Evolutionary conservation across 2,888 invertebrate species (phyloP).

Genomic region (Epiblema foenella): DNA sequence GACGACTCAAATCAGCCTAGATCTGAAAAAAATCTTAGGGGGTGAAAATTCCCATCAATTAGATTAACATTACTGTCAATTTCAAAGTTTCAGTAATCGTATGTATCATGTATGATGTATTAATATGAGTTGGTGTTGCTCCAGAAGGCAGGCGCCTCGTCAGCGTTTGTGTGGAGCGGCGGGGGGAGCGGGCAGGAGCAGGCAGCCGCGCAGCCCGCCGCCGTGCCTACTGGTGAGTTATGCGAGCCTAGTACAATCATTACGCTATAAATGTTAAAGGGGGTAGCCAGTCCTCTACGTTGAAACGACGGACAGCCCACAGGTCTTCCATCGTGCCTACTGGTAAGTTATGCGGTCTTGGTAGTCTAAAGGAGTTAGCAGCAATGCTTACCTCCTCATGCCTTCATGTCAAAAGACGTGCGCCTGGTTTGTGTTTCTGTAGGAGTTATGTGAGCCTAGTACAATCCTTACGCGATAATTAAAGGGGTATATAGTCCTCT

Average conservation of each 20-base stretch:
- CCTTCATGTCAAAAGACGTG: too few relatives aligned
- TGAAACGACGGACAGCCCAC: slow-evolving; percentile 69
- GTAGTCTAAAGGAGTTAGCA: background rate
- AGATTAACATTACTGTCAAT: too few relatives aligned
- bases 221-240: slow-evolving; percentile 84
- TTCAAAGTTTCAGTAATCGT: too few relatives aligned
- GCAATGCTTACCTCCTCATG: too few relatives aligned
- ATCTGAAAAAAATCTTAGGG: too few relatives aligned
- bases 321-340: slow-evolving; percentile 86
- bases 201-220: slow-evolving; percentile 83
- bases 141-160: slow-evolving; percentile 87
- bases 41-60: too few relatives aligned
- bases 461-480: background rate
- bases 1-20: too few relatives aligned
- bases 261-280: background rate
- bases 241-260: background rate
- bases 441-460: slow-evolving; percentile 65
- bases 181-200: slow-evolving; percentile 84
- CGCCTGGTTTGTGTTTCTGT: slow-evolving; percentile 78
- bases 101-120: background rate
- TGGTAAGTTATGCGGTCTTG: slow-evolving; percentile 60
- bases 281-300: background rate
- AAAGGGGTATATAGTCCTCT: too few relatives aligned
- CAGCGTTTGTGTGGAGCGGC: slow-evolving; percentile 86
- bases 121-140: slow-evolving; percentile 67